Evolutionary conservation across 2,888 invertebrate species (phyloP).

Genomic region (Adelognathus sp.): DNA sequence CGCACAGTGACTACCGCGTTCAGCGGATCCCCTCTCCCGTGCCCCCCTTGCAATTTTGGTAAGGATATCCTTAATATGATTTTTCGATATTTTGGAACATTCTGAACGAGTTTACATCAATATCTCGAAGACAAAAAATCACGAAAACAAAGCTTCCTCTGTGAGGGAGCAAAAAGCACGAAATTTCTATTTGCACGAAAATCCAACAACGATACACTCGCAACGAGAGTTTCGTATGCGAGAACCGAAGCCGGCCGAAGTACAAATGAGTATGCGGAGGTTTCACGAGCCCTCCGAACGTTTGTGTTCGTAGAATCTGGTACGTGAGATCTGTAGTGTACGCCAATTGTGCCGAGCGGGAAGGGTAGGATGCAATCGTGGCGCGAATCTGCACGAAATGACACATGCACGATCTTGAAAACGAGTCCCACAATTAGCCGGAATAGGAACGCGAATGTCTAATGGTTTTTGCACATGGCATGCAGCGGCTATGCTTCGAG

Average conservation of each 20-base stretch:
- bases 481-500: background rate
- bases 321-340: slow-evolving; percentile 15
- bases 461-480: background rate
- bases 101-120: too few relatives aligned
- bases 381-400: slow-evolving; percentile 30
- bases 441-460: slow-evolving; percentile 27
- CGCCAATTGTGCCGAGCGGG: slow-evolving; percentile 38
- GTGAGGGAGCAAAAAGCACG: too few relatives aligned
- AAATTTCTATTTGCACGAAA: slow-evolving; percentile 45
- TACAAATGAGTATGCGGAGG: slow-evolving; percentile 47
- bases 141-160: too few relatives aligned
- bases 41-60: too few relatives aligned
- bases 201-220: slow-evolving; percentile 7
- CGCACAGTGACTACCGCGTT: too few relatives aligned
- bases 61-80: too few relatives aligned
- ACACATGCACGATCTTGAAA: slow-evolving; percentile 53
- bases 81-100: too few relatives aligned
- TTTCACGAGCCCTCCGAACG: slow-evolving; percentile 13
- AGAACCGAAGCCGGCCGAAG: slow-evolving; percentile 24
- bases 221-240: slow-evolving; percentile 28
- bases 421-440: slow-evolving; percentile 44
- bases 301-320: slow-evolving; percentile 12
- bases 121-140: too few relatives aligned
- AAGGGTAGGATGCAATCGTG: slow-evolving; percentile 15
- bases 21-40: too few relatives aligned